phyloP scores from a whole-genome alignment of 64 coral and sea anemone genomes.

The Montipora sp. region DNA sequence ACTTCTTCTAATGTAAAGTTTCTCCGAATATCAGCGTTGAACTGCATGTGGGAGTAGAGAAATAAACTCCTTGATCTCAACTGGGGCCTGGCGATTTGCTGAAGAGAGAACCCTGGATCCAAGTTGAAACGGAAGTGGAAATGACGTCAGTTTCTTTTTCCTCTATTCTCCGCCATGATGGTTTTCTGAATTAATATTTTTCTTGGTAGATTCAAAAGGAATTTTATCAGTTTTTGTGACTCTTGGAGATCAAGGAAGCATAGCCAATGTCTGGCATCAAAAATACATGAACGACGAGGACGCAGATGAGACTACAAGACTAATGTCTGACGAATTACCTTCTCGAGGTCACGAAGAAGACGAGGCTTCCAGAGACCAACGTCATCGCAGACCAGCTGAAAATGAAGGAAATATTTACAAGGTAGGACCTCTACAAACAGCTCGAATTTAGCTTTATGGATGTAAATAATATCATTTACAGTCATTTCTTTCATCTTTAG shows the following conservation, averaged over 20 bases:
- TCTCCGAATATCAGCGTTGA: too few relatives aligned
- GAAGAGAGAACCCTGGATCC: background rate
- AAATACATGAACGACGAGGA: constrained; percentile 81
- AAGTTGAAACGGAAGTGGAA: background rate
- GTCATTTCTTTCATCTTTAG: background rate
- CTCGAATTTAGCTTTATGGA: background rate
- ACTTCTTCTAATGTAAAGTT: too few relatives aligned
- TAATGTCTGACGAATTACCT: constrained; percentile 79
- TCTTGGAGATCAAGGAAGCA: background rate
- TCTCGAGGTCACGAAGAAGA: constrained; percentile 8
- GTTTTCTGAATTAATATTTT: background rate
- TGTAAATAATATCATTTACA: background rate
- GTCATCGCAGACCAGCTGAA: background rate
- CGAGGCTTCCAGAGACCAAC: constrained; percentile 2
- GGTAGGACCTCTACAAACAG: constrained; percentile 5
- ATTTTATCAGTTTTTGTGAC: background rate
- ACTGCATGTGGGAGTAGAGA: too few relatives aligned
- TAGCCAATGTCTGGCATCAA: background rate
- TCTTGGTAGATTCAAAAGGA: background rate
- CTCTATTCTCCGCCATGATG: constrained; percentile 62
- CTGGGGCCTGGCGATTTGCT: background rate
- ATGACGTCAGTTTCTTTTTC: constrained; percentile 81
- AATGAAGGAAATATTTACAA: constrained; percentile 34
- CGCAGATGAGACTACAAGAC: constrained; percentile 85
- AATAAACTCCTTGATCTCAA: too few relatives aligned